phyloP scores from a whole-genome alignment of 2,888 invertebrate species.

The Trissolcus brochymenae region DNA sequence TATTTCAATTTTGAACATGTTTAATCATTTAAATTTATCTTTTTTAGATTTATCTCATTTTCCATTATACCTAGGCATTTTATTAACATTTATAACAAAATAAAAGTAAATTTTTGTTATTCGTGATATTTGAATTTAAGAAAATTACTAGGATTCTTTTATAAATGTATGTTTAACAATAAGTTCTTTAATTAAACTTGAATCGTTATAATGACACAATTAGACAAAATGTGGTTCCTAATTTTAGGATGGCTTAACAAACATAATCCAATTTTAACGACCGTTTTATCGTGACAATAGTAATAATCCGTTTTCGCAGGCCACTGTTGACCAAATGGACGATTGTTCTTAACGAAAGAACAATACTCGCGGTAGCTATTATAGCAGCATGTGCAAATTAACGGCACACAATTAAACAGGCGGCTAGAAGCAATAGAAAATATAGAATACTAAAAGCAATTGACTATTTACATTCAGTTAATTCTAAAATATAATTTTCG shows the following conservation, averaged over 20 bases:
- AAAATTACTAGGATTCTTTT: background rate
- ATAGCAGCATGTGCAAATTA: conserved; percentile 54
- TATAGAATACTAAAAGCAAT: conserved; percentile 50
- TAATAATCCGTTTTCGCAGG: conserved; percentile 15
- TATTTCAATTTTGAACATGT: conserved; percentile 8
- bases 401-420: conserved; percentile 47
- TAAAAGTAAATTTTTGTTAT: too few relatives aligned
- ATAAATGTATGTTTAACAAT: too few relatives aligned
- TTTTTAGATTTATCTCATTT: too few relatives aligned
- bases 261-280: conserved; percentile 14
- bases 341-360: conserved; percentile 37
- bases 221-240: background rate
- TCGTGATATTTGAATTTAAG: too few relatives aligned
- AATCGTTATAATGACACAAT: background rate
- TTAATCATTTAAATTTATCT: background rate
- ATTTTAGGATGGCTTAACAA: too few relatives aligned
- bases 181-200: background rate
- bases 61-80: too few relatives aligned
- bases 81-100: too few relatives aligned
- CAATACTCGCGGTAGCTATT: conserved; percentile 16
- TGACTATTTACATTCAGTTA: conserved; percentile 50
- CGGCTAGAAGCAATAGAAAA: conserved; percentile 46
- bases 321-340: conserved; percentile 23
- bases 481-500: conserved; percentile 24
- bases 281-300: conserved; percentile 5